Base-by-base conservation (phyloP, 1,140 invertebrate species). In the Atta texana region DNA sequence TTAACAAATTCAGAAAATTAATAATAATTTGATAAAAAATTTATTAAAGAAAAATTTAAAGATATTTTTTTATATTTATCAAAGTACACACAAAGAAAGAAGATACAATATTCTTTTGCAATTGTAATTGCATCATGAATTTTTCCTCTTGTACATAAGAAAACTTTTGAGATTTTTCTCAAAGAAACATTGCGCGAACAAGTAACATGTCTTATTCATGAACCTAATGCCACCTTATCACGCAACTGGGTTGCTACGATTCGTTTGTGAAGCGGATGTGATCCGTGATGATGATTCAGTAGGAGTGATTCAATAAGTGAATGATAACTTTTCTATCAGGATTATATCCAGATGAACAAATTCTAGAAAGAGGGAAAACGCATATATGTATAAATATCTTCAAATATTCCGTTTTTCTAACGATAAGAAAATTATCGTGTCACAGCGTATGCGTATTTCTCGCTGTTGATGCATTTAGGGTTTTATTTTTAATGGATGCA, bases 181-280 rank as follows among this genome's bases (percentile, higher is more conserved):
- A 7, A 28, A 7, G 14, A 55, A 16, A 51, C 6, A 1, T 18
- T n/a, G 44, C 2, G 6, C 18, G 59, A 28, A 12, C 44, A 31
- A 55, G 8, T 16, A 8, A 44, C 2, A 24, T 81, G 53, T 28
- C 66, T 81, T 81, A 81, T 81, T 81, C 77, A 81, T 71, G 51
- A 71, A 21, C 51, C 21, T 28, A 14, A 55, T 57, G 16, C 39
- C 53, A 39, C 5, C 51, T 81, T 71, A 69, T 81, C 66, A 68
- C 49, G 49, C 63, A 28, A 81, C 51, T 28, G 51, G 66, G 78
- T 71, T 34, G 66, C 66, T 34, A 24, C 21, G 14, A 44, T 16
- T 57, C 24, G 66, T 64, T 57, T 44, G 31, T 28, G 51, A 44
- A 31, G 34, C 21, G 51, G 3, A 8, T 10, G 16, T 18, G 31